A percentile compares a stretch with the other conserved stretches of the same genome.
phyloP scores from a whole-genome alignment of 2,888 invertebrate genomes.

The Thysanoteuthis rhombus region DNA sequence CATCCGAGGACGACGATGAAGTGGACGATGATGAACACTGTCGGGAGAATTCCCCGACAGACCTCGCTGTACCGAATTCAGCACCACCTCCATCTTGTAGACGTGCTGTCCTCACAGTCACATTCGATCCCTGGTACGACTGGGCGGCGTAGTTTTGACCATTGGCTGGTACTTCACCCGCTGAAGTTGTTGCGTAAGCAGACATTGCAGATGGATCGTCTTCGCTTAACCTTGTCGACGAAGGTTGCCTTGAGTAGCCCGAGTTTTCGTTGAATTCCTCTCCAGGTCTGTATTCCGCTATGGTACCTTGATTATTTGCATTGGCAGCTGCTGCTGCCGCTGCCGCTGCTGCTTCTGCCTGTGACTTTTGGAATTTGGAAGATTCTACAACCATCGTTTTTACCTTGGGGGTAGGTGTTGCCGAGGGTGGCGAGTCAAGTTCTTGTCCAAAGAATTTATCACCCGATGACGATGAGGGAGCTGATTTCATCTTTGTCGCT shows the following conservation, averaged over 20 bases:
- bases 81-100: not conserved
- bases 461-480: not conserved
- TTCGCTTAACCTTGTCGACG: not conserved
- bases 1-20: not conserved
- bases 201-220: not conserved
- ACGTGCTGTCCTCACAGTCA: not conserved
- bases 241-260: not conserved
- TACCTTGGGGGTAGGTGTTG: not conserved
- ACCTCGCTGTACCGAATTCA: not conserved
- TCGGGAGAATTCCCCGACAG: not conserved
- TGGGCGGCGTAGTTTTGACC: not conserved
- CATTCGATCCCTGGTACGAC: not conserved
- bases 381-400: slow-evolving; percentile 32
- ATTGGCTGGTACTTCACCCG: not conserved
- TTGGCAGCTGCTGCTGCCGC: not conserved
- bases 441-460: not conserved
- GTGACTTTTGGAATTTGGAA: not conserved
- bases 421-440: not conserved
- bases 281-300: not conserved
- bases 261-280: not conserved
- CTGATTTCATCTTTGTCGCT: not conserved
- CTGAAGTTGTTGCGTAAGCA: not conserved
- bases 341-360: not conserved
- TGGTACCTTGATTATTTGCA: not conserved
- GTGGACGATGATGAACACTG: slow-evolving; percentile 17